These are phyloP conservation scores for Scaptomyza graminum DNA, from an alignment of 1,140 invertebrate species.

Conservation along the genomic window DNA sequence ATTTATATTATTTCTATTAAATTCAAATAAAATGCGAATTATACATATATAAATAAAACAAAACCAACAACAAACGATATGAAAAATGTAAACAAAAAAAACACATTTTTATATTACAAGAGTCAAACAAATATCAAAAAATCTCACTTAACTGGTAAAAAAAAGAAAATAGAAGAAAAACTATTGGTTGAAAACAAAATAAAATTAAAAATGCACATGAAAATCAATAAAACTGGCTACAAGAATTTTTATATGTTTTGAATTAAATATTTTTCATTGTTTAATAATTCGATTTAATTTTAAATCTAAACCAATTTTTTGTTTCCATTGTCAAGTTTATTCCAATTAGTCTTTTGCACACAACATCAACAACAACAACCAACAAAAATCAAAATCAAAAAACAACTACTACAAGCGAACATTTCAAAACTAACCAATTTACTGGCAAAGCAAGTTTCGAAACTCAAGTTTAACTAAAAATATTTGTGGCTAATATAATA, in stretches of 20 bases:
- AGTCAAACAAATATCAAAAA: slow-evolving; percentile 61
- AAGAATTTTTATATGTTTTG: slow-evolving; percentile 33
- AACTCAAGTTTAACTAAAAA: slow-evolving; percentile 61
- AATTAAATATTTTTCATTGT: slow-evolving; percentile 24
- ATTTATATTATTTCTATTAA: slow-evolving; percentile 75
- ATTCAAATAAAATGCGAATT: slow-evolving; percentile 60
- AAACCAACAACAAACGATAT: slow-evolving; percentile 41
- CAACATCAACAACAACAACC: slow-evolving; percentile 46
- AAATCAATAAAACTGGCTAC: slow-evolving; percentile 75
- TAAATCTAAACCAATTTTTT: slow-evolving; percentile 63
- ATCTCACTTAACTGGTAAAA: slow-evolving; percentile 75
- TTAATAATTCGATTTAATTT: slow-evolving; percentile 40
- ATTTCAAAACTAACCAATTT: slow-evolving; percentile 40
- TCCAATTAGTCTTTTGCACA: slow-evolving; percentile 55
- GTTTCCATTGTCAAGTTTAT: slow-evolving; percentile 34
- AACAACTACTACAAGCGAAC: slow-evolving; percentile 33
- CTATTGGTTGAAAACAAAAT: slow-evolving; percentile 47
- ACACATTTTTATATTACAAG: slow-evolving; percentile 78
- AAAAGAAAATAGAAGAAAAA: slow-evolving; percentile 20
- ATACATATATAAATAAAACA: slow-evolving; percentile 51
- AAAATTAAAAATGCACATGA: slow-evolving; percentile 53
- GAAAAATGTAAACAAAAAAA: slow-evolving; percentile 40
- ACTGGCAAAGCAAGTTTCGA: slow-evolving; percentile 71
- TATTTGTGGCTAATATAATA: slow-evolving; percentile 51
- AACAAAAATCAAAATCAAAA: slow-evolving; percentile 32